Evolutionary conservation across 2,888 invertebrate species (phyloP).

Genomic region (Lissocephala sabroskyi): DNA sequence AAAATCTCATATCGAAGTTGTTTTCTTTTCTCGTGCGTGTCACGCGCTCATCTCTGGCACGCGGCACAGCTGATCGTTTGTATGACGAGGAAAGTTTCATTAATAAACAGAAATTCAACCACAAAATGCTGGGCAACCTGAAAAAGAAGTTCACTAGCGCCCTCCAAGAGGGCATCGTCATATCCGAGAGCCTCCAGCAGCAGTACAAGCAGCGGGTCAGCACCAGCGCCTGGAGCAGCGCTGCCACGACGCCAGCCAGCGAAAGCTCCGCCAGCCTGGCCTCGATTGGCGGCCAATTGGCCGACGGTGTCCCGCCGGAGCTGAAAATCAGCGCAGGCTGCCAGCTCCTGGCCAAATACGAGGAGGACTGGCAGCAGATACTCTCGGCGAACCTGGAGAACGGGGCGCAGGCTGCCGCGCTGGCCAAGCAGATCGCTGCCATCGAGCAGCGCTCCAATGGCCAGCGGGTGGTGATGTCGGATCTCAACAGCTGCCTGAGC

Average conservation of each 20-base stretch:
- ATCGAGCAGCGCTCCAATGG: conserved; percentile 65
- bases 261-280: conserved; percentile 33
- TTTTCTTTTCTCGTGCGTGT: neutral
- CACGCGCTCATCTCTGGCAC: too few species aligned
- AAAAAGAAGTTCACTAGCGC: conserved; percentile 73
- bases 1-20: too few species aligned
- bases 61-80: conserved; percentile 40
- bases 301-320: conserved; percentile 55
- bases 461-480: conserved; percentile 55
- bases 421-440: conserved; percentile 73
- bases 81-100: too few species aligned
- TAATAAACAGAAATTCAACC: too few species aligned
- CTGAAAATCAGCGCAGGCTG: conserved; percentile 77
- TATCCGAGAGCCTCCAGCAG: conserved; percentile 67
- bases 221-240: conserved; percentile 21
- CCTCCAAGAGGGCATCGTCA: conserved; percentile 72
- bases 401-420: conserved; percentile 73
- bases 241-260: conserved; percentile 22
- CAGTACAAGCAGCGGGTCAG: conserved; percentile 62
- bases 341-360: conserved; percentile 77
- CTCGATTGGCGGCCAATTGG: conserved; percentile 22
- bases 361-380: conserved; percentile 78
- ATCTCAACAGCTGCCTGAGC: conserved; percentile 59
- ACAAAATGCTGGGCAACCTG: conserved; percentile 74
- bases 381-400: conserved; percentile 78